Conservation (phyloP, 2,113 vertebrate species). For the Accipiter cooperii region DNA sequence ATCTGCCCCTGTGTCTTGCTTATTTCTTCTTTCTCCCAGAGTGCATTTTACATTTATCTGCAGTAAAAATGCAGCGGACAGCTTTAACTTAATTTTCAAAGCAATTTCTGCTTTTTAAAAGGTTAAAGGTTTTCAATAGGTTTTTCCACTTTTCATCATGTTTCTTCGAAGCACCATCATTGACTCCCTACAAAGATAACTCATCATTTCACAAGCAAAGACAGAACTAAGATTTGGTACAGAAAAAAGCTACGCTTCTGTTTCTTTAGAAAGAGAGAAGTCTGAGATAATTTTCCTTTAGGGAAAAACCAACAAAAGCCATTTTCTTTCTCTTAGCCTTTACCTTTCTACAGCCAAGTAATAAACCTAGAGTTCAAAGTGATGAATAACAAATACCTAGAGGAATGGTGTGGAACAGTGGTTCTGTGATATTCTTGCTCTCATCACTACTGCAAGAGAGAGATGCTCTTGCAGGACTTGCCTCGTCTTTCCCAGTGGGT, state of each 20-base stretch:
- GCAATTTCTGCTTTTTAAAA: neutral
- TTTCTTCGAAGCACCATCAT: neutral
- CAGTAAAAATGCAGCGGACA: neutral
- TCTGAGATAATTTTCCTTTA: neutral
- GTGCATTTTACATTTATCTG: neutral
- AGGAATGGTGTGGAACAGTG: neutral
- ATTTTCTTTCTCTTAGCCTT: neutral
- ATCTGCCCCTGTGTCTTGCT: neutral
- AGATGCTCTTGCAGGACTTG: neutral
- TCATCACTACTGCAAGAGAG: neutral
- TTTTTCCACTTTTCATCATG: neutral
- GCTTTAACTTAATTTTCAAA: conserved; percentile 13
- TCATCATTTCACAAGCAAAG: neutral
- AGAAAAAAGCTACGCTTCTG: neutral
- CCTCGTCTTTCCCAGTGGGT: neutral
- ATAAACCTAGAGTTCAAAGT: neutral
- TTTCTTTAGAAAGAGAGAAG: neutral
- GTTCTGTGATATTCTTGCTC: neutral
- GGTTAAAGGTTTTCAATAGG: neutral
- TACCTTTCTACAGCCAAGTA: neutral
- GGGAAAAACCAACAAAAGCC: neutral
- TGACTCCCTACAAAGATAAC: neutral
- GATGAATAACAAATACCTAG: neutral
- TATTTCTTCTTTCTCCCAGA: neutral
- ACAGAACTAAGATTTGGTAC: neutral